These are phyloP conservation scores for Poicephalus gulielmi DNA, from an alignment of 2,113 vertebrate species.

Conservation along the genomic window DNA sequence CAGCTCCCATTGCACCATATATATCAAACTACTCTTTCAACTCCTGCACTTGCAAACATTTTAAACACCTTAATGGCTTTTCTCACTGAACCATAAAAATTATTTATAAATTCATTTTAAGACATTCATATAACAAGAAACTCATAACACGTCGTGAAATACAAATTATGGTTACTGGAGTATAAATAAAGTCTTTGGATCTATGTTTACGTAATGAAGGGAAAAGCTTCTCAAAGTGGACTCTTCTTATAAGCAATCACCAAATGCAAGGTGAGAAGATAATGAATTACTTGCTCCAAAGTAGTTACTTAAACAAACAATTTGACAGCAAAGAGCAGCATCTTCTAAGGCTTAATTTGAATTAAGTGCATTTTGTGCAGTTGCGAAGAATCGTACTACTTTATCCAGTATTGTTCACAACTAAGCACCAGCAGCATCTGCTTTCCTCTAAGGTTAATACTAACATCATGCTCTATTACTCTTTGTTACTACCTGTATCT, in stretches of 20 bases:
- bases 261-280: conserved; percentile 31
- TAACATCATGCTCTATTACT: neutral
- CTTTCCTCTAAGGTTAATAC: neutral
- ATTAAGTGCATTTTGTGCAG: conserved; percentile 22
- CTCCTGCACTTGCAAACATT: conserved; percentile 67
- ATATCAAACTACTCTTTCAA: conserved; percentile 68
- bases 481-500: neutral
- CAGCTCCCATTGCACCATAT: conserved; percentile 45
- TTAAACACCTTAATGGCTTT: conserved; percentile 75
- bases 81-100: conserved; percentile 72
- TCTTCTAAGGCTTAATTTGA: conserved; percentile 41
- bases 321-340: conserved; percentile 27
- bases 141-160: conserved; percentile 61
- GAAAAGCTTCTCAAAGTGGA: conserved; percentile 52
- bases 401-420: neutral
- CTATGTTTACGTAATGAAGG: conserved; percentile 68
- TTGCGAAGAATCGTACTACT: neutral
- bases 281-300: conserved; percentile 54
- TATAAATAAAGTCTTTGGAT: conserved; percentile 59
- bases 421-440: neutral
- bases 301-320: conserved; percentile 50
- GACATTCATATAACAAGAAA: conserved; percentile 60
- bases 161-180: conserved; percentile 70
- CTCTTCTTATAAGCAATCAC: conserved; percentile 32
- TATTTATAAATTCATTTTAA: conserved; percentile 76